Evolutionary conservation across 2,888 invertebrate species (phyloP), one percentile per base, ranked within the genome.

Genomic region (Caenorhabditis plicata): DNA sequence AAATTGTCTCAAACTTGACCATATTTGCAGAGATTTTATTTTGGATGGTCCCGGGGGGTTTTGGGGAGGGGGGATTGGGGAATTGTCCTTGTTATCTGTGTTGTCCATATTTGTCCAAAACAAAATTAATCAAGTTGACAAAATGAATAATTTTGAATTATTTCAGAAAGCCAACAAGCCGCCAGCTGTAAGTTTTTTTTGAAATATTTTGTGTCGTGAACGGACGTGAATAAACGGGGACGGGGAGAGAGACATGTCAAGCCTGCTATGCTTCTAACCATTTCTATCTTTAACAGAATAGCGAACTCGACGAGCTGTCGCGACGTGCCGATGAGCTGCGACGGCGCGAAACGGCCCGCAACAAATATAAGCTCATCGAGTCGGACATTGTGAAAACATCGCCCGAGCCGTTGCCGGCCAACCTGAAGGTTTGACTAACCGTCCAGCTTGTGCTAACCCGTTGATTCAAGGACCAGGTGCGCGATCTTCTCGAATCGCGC

Each of bases 241-340:
- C 29, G 25, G 20, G 25, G 39, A 46, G 29, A 22, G 13, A 8
- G 15, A 38, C 29, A 39, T 29, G 36, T n/a, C 2, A 19, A 25
- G 35, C 29, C 22, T n/a, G 19, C 26, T 29, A 7, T 19, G 20
- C 23, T 19, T 29, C n/a, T 46, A 46, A 47, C 20, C 26, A 27
- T 17, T 45, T 22, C 22, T 31, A 35, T 42, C 26, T 43, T 19
- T 40, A 35, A 36, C 53, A 78, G 78, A 70, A 64, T 49, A 71
- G 71, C 40, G 79, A 80, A n/a, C 55, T 80, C 42, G 79, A 78
- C 51, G 77, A 68, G 31, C 35, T 77, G 44, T 64, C 71, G n/a
- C 53, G 68, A 35, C 42, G 57, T 26, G 55, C 60, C 31, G 68
- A 70, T 19, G 72, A 76, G 42, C 49, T 80, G 43, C 64, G 74